Percentiles rank a stretch among this genome's conserved stretches.
These are phyloP conservation scores for Rhingia rostrata DNA, from an alignment of 2,888 invertebrate species.

Conservation along the genomic window DNA sequence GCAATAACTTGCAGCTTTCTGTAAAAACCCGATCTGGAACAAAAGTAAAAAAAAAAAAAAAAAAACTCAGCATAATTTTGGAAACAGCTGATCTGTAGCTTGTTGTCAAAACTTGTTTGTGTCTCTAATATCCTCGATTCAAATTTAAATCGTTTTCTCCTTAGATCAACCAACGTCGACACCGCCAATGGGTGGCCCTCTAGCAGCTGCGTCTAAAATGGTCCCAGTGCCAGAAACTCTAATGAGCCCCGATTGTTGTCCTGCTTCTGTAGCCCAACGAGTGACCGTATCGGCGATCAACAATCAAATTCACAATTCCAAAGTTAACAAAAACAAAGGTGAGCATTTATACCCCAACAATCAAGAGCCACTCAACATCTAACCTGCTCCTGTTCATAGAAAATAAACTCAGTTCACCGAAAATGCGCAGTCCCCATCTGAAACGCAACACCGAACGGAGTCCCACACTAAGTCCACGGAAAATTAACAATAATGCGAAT, in stretches of 20 bases:
- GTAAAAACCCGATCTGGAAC: too few species aligned
- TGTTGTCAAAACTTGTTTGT: background rate
- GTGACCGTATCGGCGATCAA: constrained; percentile 79
- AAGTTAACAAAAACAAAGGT: constrained; percentile 82
- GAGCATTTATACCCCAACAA: constrained; percentile 2
- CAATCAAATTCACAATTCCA: constrained; percentile 80
- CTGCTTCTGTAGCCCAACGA: constrained; percentile 80
- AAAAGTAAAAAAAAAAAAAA: too few species aligned
- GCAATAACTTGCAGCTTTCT: too few species aligned
- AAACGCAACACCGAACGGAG: constrained; percentile 79
- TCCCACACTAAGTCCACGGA: constrained; percentile 81
- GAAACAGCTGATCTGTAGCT: background rate
- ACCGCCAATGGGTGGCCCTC: constrained; percentile 83
- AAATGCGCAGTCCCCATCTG: constrained; percentile 81
- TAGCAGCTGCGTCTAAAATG: constrained; percentile 93
- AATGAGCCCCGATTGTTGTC: constrained; percentile 90
- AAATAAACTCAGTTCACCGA: constrained; percentile 82
- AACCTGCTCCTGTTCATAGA: constrained; percentile 74
- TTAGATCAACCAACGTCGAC: constrained; percentile 78
- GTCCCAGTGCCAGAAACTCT: constrained; percentile 94
- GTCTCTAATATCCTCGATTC: background rate
- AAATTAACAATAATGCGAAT: constrained; percentile 71
- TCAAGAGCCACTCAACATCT: background rate
- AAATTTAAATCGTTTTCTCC: background rate
- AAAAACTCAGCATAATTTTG: too few species aligned